Conservation (phyloP, 2,888 invertebrate genomes). For the Callyntrura guangdongensis region DNA sequence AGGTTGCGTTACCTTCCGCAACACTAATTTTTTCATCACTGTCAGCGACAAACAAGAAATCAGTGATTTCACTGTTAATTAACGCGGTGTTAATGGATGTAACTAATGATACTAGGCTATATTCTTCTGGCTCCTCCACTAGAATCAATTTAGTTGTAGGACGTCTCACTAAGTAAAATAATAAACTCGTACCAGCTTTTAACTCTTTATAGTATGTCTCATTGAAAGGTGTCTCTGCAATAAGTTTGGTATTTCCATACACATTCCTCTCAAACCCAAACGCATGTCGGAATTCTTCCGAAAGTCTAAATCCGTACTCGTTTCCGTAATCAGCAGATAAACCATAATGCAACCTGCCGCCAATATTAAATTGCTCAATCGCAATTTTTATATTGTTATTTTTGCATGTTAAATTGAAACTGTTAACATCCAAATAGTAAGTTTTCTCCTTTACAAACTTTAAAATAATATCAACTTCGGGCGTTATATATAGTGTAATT, state of each 20-base stretch:
- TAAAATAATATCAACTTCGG: background rate
- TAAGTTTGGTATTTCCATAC: background rate
- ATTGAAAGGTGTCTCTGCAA: background rate
- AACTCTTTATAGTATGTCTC: background rate
- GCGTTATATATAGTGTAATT: background rate
- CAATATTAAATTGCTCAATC: background rate
- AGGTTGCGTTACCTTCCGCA: background rate
- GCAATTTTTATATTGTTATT: background rate
- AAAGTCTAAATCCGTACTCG: background rate
- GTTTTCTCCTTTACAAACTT: background rate
- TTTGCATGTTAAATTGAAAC: background rate
- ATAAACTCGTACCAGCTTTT: background rate
- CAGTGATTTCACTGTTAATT: background rate
- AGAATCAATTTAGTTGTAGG: background rate
- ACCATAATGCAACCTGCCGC: background rate
- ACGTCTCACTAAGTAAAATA: background rate
- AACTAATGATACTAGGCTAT: background rate
- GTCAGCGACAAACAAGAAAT: conserved; percentile 2
- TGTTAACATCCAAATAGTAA: background rate
- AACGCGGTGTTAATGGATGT: background rate
- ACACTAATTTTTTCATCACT: background rate
- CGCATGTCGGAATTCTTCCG: background rate
- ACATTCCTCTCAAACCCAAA: background rate
- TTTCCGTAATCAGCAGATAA: too few species aligned
- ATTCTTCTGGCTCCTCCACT: background rate